A percentile compares a stretch with the other conserved stretches of the same genome.
These are phyloP conservation scores for Alectura lathami DNA, from an alignment of 2,113 vertebrate species.

Conservation along the genomic window DNA sequence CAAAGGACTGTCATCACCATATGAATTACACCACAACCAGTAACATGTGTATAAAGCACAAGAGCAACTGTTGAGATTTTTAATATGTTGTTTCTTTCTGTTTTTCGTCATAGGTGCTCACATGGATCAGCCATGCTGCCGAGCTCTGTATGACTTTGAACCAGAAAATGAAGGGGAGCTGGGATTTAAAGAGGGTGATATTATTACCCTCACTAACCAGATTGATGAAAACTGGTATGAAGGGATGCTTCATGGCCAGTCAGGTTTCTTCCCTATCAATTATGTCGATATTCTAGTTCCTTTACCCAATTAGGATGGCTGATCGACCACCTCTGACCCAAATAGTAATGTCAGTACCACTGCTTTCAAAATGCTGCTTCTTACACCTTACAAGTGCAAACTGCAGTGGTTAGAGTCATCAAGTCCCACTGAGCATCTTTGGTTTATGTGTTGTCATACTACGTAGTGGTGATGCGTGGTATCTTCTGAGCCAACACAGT, in stretches of 20 bases:
- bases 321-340: constrained; percentile 58
- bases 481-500: constrained; percentile 67
- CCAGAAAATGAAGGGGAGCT: constrained; percentile 98
- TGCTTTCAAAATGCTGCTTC: constrained; percentile 82
- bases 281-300: constrained; percentile 97
- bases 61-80: not conserved
- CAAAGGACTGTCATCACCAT: not conserved
- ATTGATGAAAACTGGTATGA: constrained; percentile 99
- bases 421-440: constrained; percentile 64
- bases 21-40: not conserved
- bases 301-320: constrained; percentile 87
- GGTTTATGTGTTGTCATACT: constrained; percentile 68
- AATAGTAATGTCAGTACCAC: constrained; percentile 75
- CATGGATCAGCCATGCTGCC: constrained; percentile 96
- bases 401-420: constrained; percentile 76
- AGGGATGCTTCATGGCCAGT: constrained; percentile 95
- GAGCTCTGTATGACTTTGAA: constrained; percentile 96
- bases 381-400: constrained; percentile 75
- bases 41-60: not conserved
- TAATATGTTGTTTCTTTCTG: not conserved
- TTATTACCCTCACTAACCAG: constrained; percentile 98
- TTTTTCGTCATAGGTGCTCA: constrained; percentile 76
- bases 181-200: constrained; percentile 96
- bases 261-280: constrained; percentile 98
- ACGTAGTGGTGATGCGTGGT: constrained; percentile 70